These are phyloP conservation scores for Coelopa frigida DNA, from an alignment of 1,140 invertebrate species.

Conservation along the genomic window DNA sequence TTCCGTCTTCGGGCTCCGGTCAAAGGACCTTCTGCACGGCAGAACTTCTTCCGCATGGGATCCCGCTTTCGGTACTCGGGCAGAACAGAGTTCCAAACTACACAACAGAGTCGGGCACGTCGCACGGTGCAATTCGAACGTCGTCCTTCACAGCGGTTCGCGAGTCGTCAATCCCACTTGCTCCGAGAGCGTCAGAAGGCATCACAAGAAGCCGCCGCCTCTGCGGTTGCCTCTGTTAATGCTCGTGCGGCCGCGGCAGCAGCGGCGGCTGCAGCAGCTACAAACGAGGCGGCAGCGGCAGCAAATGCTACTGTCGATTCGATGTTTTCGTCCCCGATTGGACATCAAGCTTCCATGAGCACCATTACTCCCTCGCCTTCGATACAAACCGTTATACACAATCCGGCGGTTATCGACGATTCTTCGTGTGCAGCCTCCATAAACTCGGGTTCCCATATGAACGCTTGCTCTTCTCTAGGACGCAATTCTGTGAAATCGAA, in stretches of 20 bases:
- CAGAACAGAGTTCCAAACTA: constrained; percentile 94
- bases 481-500: constrained; percentile 39
- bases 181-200: constrained; percentile 65
- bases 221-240: constrained; percentile 32
- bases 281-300: background rate
- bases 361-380: constrained; percentile 39
- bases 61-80: constrained; percentile 91
- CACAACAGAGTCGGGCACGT: constrained; percentile 76
- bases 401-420: constrained; percentile 35
- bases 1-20: constrained; percentile 88
- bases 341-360: constrained; percentile 20
- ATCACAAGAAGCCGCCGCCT: constrained; percentile 45
- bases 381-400: constrained; percentile 41
- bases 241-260: constrained; percentile 30
- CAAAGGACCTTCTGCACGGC: constrained; percentile 78
- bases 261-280: constrained; percentile 17
- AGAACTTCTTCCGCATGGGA: constrained; percentile 96
- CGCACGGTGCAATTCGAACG: constrained; percentile 92
- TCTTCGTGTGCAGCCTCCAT: constrained; percentile 31
- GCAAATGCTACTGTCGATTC: constrained; percentile 15
- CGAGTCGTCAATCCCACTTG: constrained; percentile 78
- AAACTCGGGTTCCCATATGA: constrained; percentile 30
- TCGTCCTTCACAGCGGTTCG: constrained; percentile 92
- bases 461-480: constrained; percentile 29
- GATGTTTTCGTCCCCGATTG: constrained; percentile 13